Base-by-base conservation (phyloP, 2,888 invertebrate species). In the Nycteola revayana region DNA sequence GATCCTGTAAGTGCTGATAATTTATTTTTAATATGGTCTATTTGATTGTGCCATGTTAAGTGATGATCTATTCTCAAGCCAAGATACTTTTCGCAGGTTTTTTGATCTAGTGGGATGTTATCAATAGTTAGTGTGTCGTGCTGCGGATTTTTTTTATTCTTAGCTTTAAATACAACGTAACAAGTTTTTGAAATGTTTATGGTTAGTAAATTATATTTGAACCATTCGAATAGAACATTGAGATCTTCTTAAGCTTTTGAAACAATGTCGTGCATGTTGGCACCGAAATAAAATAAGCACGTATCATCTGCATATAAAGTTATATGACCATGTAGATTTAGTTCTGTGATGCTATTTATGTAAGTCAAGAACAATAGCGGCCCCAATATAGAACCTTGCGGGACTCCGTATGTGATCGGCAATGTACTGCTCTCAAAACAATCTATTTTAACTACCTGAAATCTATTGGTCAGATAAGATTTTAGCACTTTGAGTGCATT, bases 241-340 rank as follows among this genome's bases (percentile, higher is more conserved):
- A 49, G 26, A n/a, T 49, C 48, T 1, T 39, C 21, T 39, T 49
- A 44, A 18, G 48, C 44, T 10, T 29, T 14, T 10, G 23, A 7
- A 7, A 29, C 34, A 1, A 44, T 25, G 7, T 28, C 7, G 11
- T 28, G 17, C 11, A 41, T 32, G 1, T 20, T 8, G 7, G 11
- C 1, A 1, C 11, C 22, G 10, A 29, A 29, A 8, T 29, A 29
- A 9, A 29, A 29, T n/a, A 29, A 23, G 6, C 23, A 22, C 3
- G 29, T 29, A 22, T 33, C 38, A 9, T 38, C 27, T 3, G 35
- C 32, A 23, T 41, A 41, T 2, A 42, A n/a, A 7, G 36, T 31
- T 7, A 42, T 8, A 11, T 42, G 24, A 21, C 36, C 36, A n/a
- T 21, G 10, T 18, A 42, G 21, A 1, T 26, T 30, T 9, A 41